Evolutionary conservation across 2,888 invertebrate species (phyloP).

Genomic region (Hydriomena furcata): DNA sequence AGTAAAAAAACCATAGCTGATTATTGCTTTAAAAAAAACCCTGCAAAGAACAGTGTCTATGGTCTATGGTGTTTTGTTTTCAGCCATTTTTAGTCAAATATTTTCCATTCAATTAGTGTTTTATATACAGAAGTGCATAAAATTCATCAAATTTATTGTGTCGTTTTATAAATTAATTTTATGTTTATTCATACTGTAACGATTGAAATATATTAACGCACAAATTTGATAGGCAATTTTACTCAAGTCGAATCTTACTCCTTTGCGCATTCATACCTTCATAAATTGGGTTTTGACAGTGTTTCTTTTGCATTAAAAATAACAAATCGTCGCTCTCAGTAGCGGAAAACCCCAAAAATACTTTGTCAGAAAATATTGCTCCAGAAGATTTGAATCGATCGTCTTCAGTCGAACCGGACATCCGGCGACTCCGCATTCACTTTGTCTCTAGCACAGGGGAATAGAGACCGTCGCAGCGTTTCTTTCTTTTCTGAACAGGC

Average conservation of each 20-base stretch:
- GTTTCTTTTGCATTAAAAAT: slow-evolving; percentile 34
- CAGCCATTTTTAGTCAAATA: slow-evolving; percentile 79
- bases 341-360: slow-evolving; percentile 16
- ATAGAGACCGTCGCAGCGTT: slow-evolving; percentile 78
- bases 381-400: slow-evolving; percentile 54
- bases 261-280: slow-evolving; percentile 33
- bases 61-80: slow-evolving; percentile 71
- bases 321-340: slow-evolving; percentile 24
- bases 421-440: slow-evolving; percentile 76
- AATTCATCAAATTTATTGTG: slow-evolving; percentile 74
- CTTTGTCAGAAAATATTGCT: slow-evolving; percentile 33
- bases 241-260: slow-evolving; percentile 34
- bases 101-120: slow-evolving; percentile 70
- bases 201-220: slow-evolving; percentile 29
- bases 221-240: slow-evolving; percentile 35
- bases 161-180: slow-evolving; percentile 60
- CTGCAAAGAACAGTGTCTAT: too few species aligned
- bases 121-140: slow-evolving; percentile 59
- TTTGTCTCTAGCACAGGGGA: slow-evolving; percentile 79
- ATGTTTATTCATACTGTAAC: slow-evolving; percentile 45
- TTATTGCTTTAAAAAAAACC: too few species aligned
- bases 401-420: slow-evolving; percentile 63
- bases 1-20: too few species aligned
- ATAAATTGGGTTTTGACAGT: slow-evolving; percentile 32
- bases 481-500: slow-evolving; percentile 83